Evolutionary conservation across 2,888 invertebrate genomes (phyloP).

Genomic region (Ganaspis brasiliensis): DNA sequence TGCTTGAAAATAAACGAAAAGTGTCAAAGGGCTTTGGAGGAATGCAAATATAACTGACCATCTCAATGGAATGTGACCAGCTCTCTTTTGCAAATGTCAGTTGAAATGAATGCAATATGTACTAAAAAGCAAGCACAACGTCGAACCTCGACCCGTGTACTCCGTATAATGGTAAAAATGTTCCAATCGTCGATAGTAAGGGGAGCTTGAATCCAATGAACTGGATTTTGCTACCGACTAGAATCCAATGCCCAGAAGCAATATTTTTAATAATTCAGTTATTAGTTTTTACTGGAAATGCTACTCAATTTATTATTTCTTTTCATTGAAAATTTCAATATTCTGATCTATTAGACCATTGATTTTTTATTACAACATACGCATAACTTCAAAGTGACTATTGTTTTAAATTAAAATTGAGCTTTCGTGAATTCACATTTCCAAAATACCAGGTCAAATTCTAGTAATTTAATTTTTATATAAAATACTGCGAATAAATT

Average conservation of each 20-base stretch:
- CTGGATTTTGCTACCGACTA: background rate
- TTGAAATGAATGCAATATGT: constrained; percentile 13
- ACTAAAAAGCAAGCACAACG: background rate
- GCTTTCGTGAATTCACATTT: no score
- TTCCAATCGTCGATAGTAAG: constrained; percentile 1
- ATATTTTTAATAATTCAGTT: constrained; percentile 12
- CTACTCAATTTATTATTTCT: background rate
- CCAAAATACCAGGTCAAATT: no score
- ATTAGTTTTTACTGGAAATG: background rate
- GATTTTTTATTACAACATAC: no score
- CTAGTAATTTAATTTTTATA: no score
- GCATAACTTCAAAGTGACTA: background rate
- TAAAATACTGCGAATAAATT: no score
- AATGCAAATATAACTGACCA: constrained; percentile 10
- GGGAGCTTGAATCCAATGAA: constrained; percentile 2
- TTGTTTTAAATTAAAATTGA: no score
- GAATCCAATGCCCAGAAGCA: background rate
- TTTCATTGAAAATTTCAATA: background rate
- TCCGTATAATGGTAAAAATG: background rate
- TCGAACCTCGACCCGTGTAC: background rate
- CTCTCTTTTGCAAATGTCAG: background rate
- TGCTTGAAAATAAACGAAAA: background rate
- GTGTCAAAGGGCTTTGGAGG: background rate
- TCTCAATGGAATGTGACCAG: background rate
- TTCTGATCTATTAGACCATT: background rate